Evolutionary conservation across 2,888 invertebrate genomes (phyloP).

Genomic region (Nowickia ferox): DNA sequence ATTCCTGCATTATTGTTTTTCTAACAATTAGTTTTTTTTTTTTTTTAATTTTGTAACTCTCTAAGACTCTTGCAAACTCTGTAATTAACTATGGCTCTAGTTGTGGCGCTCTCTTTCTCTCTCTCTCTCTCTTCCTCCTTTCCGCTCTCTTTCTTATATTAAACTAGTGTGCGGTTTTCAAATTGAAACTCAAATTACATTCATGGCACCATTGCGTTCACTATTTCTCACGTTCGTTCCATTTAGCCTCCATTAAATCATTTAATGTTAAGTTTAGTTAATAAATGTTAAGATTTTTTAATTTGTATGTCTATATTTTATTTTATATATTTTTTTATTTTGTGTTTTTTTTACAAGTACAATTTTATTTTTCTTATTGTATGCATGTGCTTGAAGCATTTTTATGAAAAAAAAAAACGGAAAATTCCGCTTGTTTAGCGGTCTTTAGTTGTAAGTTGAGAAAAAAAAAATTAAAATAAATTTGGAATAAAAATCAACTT

Average conservation of each 20-base stretch:
- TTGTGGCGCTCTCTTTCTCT: conserved; percentile 18
- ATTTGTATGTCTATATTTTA: conserved; percentile 45
- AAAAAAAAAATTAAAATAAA: conserved; percentile 24
- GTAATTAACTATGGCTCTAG: conserved; percentile 4
- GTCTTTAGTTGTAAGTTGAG: conserved; percentile 45
- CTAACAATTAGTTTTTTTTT: neutral
- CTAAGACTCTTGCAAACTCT: neutral
- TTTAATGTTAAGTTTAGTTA: conserved; percentile 66
- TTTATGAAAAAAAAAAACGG: conserved; percentile 14
- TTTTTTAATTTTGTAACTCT: conserved; percentile 27
- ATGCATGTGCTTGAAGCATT: conserved; percentile 66
- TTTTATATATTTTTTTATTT: conserved; percentile 20
- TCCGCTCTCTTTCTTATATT: neutral
- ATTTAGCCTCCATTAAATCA: conserved; percentile 70
- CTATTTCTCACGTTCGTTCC: conserved; percentile 63
- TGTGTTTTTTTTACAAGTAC: conserved; percentile 40
- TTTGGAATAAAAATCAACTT: conserved; percentile 44
- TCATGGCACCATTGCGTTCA: conserved; percentile 20
- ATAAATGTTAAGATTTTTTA: conserved; percentile 66
- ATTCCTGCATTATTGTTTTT: conserved; percentile 28
- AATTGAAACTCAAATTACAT: conserved; percentile 60
- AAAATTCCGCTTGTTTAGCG: conserved; percentile 42
- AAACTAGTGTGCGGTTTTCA: neutral
- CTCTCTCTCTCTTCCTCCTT: neutral
- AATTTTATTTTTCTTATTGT: conserved; percentile 33